Conservation (phyloP, 2,888 invertebrate genomes). For the Cosmia trapezina region DNA sequence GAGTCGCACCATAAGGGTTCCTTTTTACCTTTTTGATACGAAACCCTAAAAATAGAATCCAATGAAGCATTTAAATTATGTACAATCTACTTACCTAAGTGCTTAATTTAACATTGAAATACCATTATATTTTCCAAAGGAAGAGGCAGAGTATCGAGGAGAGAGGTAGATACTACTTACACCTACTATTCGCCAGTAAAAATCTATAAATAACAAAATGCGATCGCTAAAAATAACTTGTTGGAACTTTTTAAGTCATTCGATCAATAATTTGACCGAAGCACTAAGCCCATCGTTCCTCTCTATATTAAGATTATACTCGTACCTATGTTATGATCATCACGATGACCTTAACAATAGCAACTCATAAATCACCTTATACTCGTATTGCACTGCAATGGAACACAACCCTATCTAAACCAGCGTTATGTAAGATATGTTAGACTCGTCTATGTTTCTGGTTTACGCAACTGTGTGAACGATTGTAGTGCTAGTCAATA, state of each 20-base stretch:
- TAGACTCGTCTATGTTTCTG: constrained; percentile 26
- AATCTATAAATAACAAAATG: not conserved
- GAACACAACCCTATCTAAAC: not conserved
- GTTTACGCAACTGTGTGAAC: constrained; percentile 31
- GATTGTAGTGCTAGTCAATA: constrained; percentile 8
- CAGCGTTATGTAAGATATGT: constrained; percentile 14
- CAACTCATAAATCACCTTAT: constrained; percentile 4
- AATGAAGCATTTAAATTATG: not conserved
- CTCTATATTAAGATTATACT: too few species aligned
- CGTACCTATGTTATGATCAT: too few species aligned
- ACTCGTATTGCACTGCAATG: not conserved
- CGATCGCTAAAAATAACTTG: not conserved
- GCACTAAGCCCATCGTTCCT: not conserved
- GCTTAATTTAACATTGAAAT: not conserved
- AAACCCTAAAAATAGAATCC: not conserved
- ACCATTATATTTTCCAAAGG: not conserved
- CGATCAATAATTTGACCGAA: too few species aligned
- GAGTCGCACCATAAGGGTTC: too few species aligned
- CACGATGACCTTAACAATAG: not conserved
- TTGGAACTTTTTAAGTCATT: not conserved
- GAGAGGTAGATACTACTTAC: too few species aligned
- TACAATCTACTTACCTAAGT: too few species aligned
- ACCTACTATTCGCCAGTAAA: not conserved
- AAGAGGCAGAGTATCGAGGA: not conserved
- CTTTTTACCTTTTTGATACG: too few species aligned